Conservation (phyloP, 2,888 invertebrate genomes). For the Drosophila bunnanda region DNA sequence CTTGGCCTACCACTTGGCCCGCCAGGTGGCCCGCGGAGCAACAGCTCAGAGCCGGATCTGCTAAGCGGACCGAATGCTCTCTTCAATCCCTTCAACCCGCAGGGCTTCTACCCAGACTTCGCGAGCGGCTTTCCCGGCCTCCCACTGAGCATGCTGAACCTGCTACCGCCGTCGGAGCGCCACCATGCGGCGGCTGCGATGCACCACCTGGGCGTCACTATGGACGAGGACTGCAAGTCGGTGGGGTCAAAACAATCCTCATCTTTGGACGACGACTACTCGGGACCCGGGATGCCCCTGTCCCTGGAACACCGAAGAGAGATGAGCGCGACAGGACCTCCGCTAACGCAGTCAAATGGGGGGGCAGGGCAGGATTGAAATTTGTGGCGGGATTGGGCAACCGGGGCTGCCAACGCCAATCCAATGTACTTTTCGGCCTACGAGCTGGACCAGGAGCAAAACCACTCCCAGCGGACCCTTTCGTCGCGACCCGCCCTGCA, state of each 20-base stretch:
- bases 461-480: not conserved
- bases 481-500: slow-evolving; percentile 20
- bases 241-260: slow-evolving; percentile 87
- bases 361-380: slow-evolving; percentile 89
- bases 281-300: slow-evolving; percentile 86
- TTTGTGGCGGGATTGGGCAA: slow-evolving; percentile 85
- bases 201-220: slow-evolving; percentile 86
- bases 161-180: slow-evolving; percentile 91
- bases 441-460: slow-evolving; percentile 62
- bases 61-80: slow-evolving; percentile 87
- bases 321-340: slow-evolving; percentile 57
- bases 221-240: slow-evolving; percentile 89
- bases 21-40: slow-evolving; percentile 86
- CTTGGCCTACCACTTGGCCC: slow-evolving; percentile 70
- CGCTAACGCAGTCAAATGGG: slow-evolving; percentile 86
- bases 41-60: slow-evolving; percentile 89
- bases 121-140: slow-evolving; percentile 91
- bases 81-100: slow-evolving; percentile 91
- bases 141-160: slow-evolving; percentile 93
- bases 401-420: slow-evolving; percentile 81
- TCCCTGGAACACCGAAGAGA: slow-evolving; percentile 75
- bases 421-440: slow-evolving; percentile 84
- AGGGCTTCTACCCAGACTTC: slow-evolving; percentile 93
- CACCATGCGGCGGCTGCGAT: slow-evolving; percentile 86
- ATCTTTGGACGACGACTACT: slow-evolving; percentile 87